Base-by-base conservation (phyloP, 2,113 vertebrate genomes). In the Bagarius yarrelli region DNA sequence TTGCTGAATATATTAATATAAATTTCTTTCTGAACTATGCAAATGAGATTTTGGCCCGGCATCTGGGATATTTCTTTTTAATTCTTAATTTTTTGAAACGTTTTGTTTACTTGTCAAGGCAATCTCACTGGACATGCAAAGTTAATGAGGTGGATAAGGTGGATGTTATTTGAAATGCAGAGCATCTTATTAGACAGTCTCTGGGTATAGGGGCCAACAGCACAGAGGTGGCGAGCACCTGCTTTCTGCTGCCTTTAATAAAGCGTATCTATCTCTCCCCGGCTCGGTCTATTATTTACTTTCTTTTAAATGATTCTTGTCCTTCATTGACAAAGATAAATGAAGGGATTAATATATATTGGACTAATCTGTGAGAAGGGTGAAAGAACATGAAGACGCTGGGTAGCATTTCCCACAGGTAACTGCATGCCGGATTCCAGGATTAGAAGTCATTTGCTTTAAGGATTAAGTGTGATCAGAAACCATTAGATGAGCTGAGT, bases 291-390 rank as follows among this genome's bases (percentile, higher is more conserved):
- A 94, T 93, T 96, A 93, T 98, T 98, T 96, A 94, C 95, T 94
- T 93, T 91, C 90, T 91, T 87, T 88, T 91, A 93, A 96, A 95
- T 95, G 94, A 96, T 97, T 97, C 95, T 93, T 94, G 94, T 94
- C 92, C 93, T 95, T 91, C 91, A 94, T 95, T 98, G 96, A 96
- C 96, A 96, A 95, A 97, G 96, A 96, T 98, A 97, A 98, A 97
- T 95, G 95, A 91, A 89, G 93, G 95, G 96, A 99, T 99, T 98
- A 99, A 97, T 97, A 96, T 94, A 96, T 96, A 98, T 98, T 96
- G 96, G 93, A 95, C 94, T 93, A 96, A 93, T 94, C 93, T 94
- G 88, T 66, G 90, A 92, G 90, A 92, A 91, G 91, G 91, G 90
- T 90, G 92, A 89, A 80, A 88, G 93, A 91, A 89, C 87, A 87